These are phyloP conservation scores for Perca fluviatilis DNA, from an alignment of 2,113 vertebrate species.

Conservation along the genomic window DNA sequence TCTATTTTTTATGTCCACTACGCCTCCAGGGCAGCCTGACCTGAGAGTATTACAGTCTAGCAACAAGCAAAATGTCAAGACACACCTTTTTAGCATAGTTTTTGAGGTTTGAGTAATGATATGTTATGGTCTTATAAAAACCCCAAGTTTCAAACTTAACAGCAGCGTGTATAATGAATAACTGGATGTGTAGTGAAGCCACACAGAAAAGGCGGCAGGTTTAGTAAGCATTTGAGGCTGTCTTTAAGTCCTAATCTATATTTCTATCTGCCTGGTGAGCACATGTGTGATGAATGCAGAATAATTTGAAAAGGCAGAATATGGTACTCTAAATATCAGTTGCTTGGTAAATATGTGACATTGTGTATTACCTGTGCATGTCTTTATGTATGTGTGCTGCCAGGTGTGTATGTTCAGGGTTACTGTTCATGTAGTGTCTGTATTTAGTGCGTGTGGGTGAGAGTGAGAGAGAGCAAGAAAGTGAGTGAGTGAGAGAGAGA, in stretches of 20 bases:
- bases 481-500: background rate
- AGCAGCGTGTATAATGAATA: background rate
- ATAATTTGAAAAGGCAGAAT: background rate
- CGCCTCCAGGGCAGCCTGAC: background rate
- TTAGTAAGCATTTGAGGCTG: background rate
- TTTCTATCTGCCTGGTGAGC: background rate
- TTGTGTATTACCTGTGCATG: no score
- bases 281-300: background rate
- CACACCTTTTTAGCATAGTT: background rate
- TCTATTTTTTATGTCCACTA: background rate
- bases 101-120: background rate
- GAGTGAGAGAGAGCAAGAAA: background rate
- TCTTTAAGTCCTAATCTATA: background rate
- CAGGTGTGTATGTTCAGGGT: background rate
- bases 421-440: background rate
- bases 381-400: background rate
- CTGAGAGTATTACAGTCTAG: background rate
- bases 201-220: background rate
- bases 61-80: slow-evolving; percentile 1
- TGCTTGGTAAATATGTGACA: background rate
- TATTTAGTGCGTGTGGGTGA: background rate
- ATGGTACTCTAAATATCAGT: background rate
- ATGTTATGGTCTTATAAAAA: background rate
- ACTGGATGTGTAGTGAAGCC: background rate
- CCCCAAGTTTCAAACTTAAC: background rate